Evolutionary conservation across 2,797 vertebrate genomes (phyloP), one percentile per base, ranked within the genome.

Genomic region (Callimico goeldii): DNA sequence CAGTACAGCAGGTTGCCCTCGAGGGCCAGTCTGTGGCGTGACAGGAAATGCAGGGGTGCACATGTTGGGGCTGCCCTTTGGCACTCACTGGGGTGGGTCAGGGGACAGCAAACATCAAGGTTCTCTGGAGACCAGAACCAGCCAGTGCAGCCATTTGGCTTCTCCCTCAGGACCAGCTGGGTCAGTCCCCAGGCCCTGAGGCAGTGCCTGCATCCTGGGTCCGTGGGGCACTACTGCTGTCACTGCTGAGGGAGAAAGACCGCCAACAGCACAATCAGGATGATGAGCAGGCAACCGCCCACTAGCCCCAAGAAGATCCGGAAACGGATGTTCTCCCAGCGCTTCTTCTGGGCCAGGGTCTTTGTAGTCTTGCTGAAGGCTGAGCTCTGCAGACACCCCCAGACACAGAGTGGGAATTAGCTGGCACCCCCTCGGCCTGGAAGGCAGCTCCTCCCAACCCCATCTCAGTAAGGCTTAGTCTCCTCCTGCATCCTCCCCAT

Each of bases 281-380:
- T 46, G 77, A 98, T 8, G 26, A 98, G 83, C 57, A 98, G 83
- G 61, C 13, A 7, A 7, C 7, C 28, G 3, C 97, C 97, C 46
- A 2, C 91, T 43, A 94, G 70, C 72, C 98, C 98, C 94, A 98
- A 0, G 92, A 39, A 88, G 94, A 98, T 20, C 19, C 82, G 79
- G 87, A 97, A 98, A 1, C 76, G 97, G 17, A 2, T 26, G 1
- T 95, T 97, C 14, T 92, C 26, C 86, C 82, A 76, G 70, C 79
- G 96, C 95, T 98, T 97, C 95, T 94, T 92, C 97, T 55, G 95
- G 0, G 82, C 91, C 92, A 98, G 86, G 0, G 15, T 72, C 91
- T 96, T 97, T 0, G 98, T 96, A 46, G 97, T 98, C 97, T 97
- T 98, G 76, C 77, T 97, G 98, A 99, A 99, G 84, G 90, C 33